Evolutionary conservation across 2,888 invertebrate genomes (phyloP), one percentile per base, ranked within the genome.

Genomic region (Thelaira solivaga): DNA sequence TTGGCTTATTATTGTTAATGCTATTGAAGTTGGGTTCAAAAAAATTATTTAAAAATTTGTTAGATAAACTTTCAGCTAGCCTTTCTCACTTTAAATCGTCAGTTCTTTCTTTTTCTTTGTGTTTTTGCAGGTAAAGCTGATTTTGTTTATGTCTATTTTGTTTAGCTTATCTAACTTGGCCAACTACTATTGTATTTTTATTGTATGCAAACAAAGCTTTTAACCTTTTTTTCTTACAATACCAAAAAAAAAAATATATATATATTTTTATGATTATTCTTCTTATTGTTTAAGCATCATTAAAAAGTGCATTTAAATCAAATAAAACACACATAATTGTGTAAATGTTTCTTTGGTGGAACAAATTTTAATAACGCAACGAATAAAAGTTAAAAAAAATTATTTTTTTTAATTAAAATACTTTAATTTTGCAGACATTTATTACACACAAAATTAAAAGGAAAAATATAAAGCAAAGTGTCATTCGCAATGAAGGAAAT

Each of bases 151-250:
- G n/a, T n/a, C n/a, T n/a, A n/a, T n/a, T n/a, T n/a, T 24, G n/a
- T 29, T 26, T 20, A 24, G n/a, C 20, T 16, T 29, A 22, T 13
- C 45, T 18, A 49, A 72, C 61, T 72, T 77, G 67, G 47, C 29
- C 26, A 49, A 47, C 76, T n/a, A n/a, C n/a, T 57, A 72, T 67
- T 68, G 68, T 67, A 5, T 6, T 39, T 73, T 20, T 36, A 62
- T 45, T 73, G 73, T 77, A 62, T 68, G 26, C 73, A 73, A 55
- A 18, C 49, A 77, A 77, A 77, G 72, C 77, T 72, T 77, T 77
- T 77, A 73, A 77, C 77, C 68, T 77, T 73, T 64, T 55, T 65
- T 55, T 59, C 34, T 11, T n/a, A n/a, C n/a, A n/a, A n/a, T n/a
- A n/a, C n/a, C n/a, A n/a, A n/a, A n/a, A n/a, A n/a, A n/a, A n/a